Base-by-base conservation (phyloP, 2,888 invertebrate genomes). In the Thymelicus lineola region DNA sequence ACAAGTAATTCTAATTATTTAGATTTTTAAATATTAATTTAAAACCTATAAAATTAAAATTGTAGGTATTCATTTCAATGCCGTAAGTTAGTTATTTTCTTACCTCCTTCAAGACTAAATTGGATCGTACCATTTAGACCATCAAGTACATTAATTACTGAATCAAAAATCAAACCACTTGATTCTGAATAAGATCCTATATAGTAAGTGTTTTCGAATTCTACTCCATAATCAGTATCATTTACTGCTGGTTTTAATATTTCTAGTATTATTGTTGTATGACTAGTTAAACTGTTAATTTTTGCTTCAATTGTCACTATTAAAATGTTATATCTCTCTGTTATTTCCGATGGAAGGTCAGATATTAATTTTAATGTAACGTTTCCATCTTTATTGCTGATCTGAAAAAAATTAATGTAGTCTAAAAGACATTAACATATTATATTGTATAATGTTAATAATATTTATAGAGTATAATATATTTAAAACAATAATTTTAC, bases 41-140 rank as follows among this genome's bases (percentile, higher is more conserved):
- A 28, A 20, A 20, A 28, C 28, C 28, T 28, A 28, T 28, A 28
- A 28, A 28, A 28, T 28, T 3, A 28, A 28, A 28, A 28, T 28
- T 28, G 1, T 28, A 28, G 28, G 28, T 3, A 28, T 28, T 28
- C 28, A 28, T 28, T 28, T 28, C 28, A 28, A 28, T 28, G 28
- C 28, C 28, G 42, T 55, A 59, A 7, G 20, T 46, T 36, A 36
- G 35, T 15, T 14, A 71, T 38, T 10, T 35, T 61, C 42, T 73
- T 73, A 83, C 83, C 82, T 76, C 82, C 82, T 17, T 75, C 72
- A 65, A 85, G 60, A 9, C 50, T 69, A 66, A 83, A 81, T 3
- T 57, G 12, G 0, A 85, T 80, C 15, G 70, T 72, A 5, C 74
- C 15, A 7, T 74, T 71, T 71, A 76, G 79, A 58, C 81, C 83